Evolutionary conservation across 1,140 invertebrate species (phyloP).

Genomic region (Pomacea maculata): DNA sequence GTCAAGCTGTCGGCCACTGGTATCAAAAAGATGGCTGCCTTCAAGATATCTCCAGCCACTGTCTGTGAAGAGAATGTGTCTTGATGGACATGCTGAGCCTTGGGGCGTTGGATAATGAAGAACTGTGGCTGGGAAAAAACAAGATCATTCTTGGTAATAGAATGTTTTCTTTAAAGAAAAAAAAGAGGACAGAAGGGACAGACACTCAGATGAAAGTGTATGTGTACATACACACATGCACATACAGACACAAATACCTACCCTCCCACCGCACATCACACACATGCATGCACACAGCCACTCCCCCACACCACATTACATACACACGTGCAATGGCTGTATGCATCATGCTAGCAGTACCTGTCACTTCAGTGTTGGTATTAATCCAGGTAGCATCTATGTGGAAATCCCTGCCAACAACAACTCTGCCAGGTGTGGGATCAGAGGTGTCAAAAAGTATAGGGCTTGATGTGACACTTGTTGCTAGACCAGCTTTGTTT

Average conservation of each 20-base stretch:
- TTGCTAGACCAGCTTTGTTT: conserved; percentile 32
- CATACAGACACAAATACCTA: neutral
- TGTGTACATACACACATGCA: neutral
- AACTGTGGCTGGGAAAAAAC: conserved; percentile 33
- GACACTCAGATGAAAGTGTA: neutral
- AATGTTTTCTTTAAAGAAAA: neutral
- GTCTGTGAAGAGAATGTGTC: conserved; percentile 25
- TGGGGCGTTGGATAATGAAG: conserved; percentile 33
- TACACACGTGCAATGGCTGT: no score
- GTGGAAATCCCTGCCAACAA: conserved; percentile 31
- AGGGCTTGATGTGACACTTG: conserved; percentile 18
- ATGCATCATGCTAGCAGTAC: conserved; percentile 2
- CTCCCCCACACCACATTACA: neutral
- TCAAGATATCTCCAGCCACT: conserved; percentile 30
- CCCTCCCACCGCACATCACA: neutral
- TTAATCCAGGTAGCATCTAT: conserved; percentile 34
- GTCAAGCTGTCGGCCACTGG: conserved; percentile 27
- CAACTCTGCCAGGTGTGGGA: conserved; percentile 29
- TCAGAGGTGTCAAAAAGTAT: conserved; percentile 33
- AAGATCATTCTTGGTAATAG: neutral
- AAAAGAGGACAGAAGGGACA: neutral
- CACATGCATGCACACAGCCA: neutral
- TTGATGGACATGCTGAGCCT: conserved; percentile 36
- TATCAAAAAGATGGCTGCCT: conserved; percentile 26
- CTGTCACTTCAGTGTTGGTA: conserved; percentile 22